Evolutionary conservation across 2,797 vertebrate genomes (phyloP).

Genomic region (Sitta carolinensis): DNA sequence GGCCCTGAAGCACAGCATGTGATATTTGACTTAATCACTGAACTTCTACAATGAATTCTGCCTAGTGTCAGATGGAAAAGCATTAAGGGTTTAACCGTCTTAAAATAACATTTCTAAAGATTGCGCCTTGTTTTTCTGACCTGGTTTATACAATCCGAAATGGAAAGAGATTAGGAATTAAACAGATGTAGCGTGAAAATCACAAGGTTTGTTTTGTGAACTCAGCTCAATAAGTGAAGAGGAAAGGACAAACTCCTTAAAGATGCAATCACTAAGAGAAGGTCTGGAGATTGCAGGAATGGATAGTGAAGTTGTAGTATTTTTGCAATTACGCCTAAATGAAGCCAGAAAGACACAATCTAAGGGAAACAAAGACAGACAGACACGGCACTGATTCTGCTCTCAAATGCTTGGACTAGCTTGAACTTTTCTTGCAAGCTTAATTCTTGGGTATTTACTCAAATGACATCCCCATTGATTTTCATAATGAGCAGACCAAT

Average conservation of each 20-base stretch:
- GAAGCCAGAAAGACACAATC: background rate
- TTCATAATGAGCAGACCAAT: background rate
- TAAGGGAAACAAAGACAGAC: background rate
- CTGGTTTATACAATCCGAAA: background rate
- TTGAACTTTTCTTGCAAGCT: background rate
- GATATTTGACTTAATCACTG: slow-evolving; percentile 53
- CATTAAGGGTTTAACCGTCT: background rate
- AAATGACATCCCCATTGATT: background rate
- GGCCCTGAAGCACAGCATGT: slow-evolving; percentile 34
- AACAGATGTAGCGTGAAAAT: background rate
- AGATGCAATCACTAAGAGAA: background rate
- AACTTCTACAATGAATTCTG: slow-evolving; percentile 46
- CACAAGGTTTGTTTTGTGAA: background rate
- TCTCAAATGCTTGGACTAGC: background rate
- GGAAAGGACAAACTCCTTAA: background rate
- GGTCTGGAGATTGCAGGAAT: background rate
- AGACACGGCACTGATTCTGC: background rate
- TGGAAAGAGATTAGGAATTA: background rate
- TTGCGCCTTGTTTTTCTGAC: background rate
- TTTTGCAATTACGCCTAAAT: background rate
- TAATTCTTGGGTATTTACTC: background rate
- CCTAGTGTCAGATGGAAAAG: slow-evolving; percentile 16
- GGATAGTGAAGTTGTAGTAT: fast-evolving
- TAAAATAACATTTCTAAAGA: background rate
- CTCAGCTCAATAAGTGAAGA: background rate